phyloP scores from a whole-genome alignment of 2,797 vertebrate genomes.

The Hydrolagus colliei region DNA sequence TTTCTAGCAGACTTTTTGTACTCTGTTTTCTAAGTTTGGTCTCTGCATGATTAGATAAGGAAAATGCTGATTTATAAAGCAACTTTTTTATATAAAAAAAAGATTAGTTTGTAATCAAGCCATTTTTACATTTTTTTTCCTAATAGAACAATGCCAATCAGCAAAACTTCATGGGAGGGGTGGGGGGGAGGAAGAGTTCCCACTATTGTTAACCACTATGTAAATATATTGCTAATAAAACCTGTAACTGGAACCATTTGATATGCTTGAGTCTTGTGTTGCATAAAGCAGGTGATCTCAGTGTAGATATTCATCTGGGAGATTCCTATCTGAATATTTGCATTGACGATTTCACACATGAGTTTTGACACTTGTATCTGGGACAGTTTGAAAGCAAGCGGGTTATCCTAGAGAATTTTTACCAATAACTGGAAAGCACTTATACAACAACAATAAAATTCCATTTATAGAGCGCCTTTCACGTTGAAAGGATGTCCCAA shows the following conservation, averaged over 20 bases:
- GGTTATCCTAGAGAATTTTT: too few species aligned
- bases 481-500: too few species aligned
- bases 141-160: background rate
- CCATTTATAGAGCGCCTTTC: too few species aligned
- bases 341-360: too few species aligned
- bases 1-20: background rate
- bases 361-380: too few species aligned
- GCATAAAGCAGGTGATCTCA: background rate
- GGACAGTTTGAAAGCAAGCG: too few species aligned
- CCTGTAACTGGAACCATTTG: background rate
- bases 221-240: constrained; percentile 22
- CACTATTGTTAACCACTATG: background rate
- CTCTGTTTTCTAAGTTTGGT: constrained; percentile 16
- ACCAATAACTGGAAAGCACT: too few species aligned
- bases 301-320: too few species aligned
- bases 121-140: constrained; percentile 16
- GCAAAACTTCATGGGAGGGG: background rate
- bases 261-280: background rate
- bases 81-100: background rate
- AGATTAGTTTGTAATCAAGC: constrained; percentile 20
- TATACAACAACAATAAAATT: too few species aligned
- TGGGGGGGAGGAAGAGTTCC: background rate
- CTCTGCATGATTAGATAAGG: background rate
- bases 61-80: background rate
- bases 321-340: too few species aligned